Conservation (phyloP, 2,797 vertebrate species). For the Eremophila alpestris region DNA sequence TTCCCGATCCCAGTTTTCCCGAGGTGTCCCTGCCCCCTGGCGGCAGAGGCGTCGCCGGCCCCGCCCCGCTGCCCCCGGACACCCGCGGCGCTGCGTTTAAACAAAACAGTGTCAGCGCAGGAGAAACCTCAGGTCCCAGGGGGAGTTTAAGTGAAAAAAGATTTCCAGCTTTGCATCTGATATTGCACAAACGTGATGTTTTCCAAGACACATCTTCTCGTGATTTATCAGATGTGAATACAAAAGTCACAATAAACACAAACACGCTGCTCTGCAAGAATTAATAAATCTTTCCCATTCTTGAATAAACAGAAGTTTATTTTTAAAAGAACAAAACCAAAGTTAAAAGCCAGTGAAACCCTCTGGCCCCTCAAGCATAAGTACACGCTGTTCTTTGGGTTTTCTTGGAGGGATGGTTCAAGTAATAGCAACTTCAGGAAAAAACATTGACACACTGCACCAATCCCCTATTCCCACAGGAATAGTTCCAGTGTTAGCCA, state of each 20-base stretch:
- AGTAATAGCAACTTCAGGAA: not conserved
- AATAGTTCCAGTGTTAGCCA: not conserved
- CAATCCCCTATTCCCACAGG: not conserved
- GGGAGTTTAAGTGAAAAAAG: not conserved
- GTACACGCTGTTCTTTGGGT: not conserved
- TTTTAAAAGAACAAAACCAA: not conserved
- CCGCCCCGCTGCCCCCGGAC: not conserved
- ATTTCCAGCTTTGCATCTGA: not conserved
- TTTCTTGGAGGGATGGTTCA: not conserved
- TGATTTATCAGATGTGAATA: not conserved
- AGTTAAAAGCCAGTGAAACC: not conserved
- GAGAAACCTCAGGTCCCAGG: not conserved
- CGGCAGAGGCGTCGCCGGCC: not conserved
- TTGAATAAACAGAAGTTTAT: not conserved
- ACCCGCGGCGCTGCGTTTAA: not conserved
- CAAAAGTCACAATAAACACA: not conserved
- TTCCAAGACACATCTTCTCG: not conserved
- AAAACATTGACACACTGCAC: not conserved
- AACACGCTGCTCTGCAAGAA: not conserved
- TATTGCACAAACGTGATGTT: fast-evolving
- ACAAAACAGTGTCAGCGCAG: fast-evolving
- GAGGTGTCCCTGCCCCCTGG: not conserved
- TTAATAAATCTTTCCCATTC: not conserved
- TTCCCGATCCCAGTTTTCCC: not conserved
- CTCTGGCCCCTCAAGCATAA: not conserved